Conservation (phyloP, 2,888 invertebrate species). For the Troides helena region DNA sequence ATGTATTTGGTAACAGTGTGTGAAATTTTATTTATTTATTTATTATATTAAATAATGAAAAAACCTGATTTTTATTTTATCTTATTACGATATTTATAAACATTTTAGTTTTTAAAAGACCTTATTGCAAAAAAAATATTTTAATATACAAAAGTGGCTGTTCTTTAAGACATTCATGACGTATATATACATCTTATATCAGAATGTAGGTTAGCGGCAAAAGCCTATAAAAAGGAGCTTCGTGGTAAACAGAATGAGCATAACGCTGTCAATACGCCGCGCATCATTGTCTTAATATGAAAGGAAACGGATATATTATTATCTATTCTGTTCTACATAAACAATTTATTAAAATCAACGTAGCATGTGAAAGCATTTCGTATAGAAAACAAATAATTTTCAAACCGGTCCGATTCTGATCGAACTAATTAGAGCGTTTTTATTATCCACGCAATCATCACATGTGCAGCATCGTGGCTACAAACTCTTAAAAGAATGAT, state of each 20-base stretch:
- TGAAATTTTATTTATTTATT: background rate
- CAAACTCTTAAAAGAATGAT: constrained; percentile 38
- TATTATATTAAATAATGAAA: background rate
- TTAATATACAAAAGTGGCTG: background rate
- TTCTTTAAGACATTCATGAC: background rate
- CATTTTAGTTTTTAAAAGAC: background rate
- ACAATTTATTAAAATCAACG: constrained; percentile 7
- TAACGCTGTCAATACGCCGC: constrained; percentile 11
- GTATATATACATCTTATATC: constrained; percentile 1
- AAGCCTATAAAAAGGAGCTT: constrained; percentile 28
- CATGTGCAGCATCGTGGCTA: constrained; percentile 50
- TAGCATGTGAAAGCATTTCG: constrained; percentile 59
- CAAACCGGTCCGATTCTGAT: constrained; percentile 65
- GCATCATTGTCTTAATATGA: constrained; percentile 3
- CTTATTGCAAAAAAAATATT: background rate
- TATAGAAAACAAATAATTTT: constrained; percentile 38
- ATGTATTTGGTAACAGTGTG: background rate
- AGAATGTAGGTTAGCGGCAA: constrained; percentile 9
- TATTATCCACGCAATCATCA: constrained; percentile 57
- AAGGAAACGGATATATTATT: background rate
- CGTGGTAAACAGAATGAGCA: constrained; percentile 17
- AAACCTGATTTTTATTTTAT: background rate
- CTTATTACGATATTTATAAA: background rate
- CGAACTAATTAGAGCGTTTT: constrained; percentile 60
- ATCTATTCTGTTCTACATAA: background rate